Base-by-base conservation (phyloP, 2,797 vertebrate species). In the Pogonophryne albipinna region DNA sequence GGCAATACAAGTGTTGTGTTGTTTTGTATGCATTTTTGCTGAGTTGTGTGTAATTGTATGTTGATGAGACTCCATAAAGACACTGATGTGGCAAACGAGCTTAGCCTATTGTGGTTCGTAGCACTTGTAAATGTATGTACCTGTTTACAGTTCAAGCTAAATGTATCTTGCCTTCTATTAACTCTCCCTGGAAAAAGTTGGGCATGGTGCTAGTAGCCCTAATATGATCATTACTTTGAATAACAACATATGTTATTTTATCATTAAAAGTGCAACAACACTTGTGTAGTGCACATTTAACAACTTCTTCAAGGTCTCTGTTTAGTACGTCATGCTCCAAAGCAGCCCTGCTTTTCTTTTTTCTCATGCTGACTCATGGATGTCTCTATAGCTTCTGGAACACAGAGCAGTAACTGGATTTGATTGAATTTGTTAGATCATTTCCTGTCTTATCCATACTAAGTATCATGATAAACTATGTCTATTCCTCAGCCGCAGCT, bases 361-460 rank as follows among this genome's bases (percentile, higher is more conserved):
- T 34, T 57, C 23, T 64, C 42, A 17, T 58, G 64, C 76, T n/a
- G 47, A 56, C n/a, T 75, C 53, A 70, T 56, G 42, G 27, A 55
- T 55, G n/a, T 63, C 19, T 70, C 2, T 34, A 27, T 27, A 57
- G n/a, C 17, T 7, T 61, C 63, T 74, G 47, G 49, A 59, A 49
- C 42, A 72, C 61, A 57, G 16, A 42, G 53, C 76, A 52, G 38
- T 63, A 64, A 72, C 45, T 60, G 27, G 49, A 70, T 71, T 64
- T 81, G 1, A 61, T 84, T 83, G 59, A 8, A 71, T 82, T 79
- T 76, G 51, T 82, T 65, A 9, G 34, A 69, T 53, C 0, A 81
- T 78, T 80, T 85, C 82, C 71, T 74, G 69, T 71, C 50, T 58
- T 72, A 63, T 83, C 45, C 55, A 52, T 46, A 58, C 66, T 60